A percentile compares a stretch with the other conserved stretches of the same genome.
These are phyloP conservation scores for Neosalanx taihuensis DNA, from an alignment of 2,797 vertebrate species.

Conservation along the genomic window DNA sequence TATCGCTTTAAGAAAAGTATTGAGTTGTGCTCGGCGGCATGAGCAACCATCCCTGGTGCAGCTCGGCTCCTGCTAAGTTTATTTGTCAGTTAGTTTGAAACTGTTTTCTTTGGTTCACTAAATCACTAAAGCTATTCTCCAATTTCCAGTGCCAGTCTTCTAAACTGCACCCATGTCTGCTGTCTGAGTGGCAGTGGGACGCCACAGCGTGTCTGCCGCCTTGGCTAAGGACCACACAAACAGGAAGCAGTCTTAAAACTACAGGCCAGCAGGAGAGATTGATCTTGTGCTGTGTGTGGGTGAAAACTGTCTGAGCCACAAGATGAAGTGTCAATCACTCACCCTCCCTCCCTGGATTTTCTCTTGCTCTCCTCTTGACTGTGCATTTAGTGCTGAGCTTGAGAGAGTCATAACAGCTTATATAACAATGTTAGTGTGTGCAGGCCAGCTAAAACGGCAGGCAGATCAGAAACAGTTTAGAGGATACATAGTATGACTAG, in stretches of 20 bases:
- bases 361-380: too few species aligned
- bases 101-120: too few species aligned
- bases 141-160: too few species aligned
- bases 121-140: too few species aligned
- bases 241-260: neutral
- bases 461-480: neutral
- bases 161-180: too few species aligned
- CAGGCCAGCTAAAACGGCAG: neutral
- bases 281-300: neutral
- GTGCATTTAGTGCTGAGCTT: neutral
- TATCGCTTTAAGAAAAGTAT: too few species aligned
- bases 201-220: too few species aligned
- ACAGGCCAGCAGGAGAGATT: neutral
- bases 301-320: conserved; percentile 5
- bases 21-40: too few species aligned
- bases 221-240: neutral
- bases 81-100: too few species aligned
- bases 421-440: neutral
- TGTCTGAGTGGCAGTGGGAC: too few species aligned
- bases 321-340: neutral
- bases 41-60: too few species aligned
- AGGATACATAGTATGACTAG: neutral
- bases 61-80: too few species aligned
- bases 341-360: neutral
- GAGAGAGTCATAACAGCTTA: neutral